Base-by-base conservation (phyloP, 2,888 invertebrate genomes). In the Spilarctia lutea region DNA sequence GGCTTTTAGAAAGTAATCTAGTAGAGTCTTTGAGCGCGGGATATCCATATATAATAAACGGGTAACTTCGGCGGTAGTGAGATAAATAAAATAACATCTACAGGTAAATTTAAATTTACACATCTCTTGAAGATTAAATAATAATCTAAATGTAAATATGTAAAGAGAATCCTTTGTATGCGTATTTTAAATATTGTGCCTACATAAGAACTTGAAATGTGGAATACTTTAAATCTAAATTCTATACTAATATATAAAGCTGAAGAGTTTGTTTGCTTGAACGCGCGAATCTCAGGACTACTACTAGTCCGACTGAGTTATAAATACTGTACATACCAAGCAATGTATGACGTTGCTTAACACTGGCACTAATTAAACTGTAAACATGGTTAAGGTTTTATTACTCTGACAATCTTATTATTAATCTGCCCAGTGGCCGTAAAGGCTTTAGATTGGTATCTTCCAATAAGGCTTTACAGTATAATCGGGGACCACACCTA, bases 361-460 rank as follows among this genome's bases (percentile, higher is more conserved):
- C 30, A 7, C 63, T 63, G 16, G 30, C 30, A 63, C 27, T 63
- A 63, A 63, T 63, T 30, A 63, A 30, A 30, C 63, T 63, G 63
- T 63, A 63, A 63, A 70, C 69, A 35, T n/a, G 16, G 16, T 27
- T 30, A 63, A 71, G 63, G 35, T 71, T 71, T 71, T 71, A 71
- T 71, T 63, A 71, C 71, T 71, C 60, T 24, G 42, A 24, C 63
- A 71, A 71, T 65, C 65, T 74, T 65, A 69, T 74, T 65, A 65
- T 74, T 33, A 30, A 73, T 69, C 69, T 45, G 39, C 42, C 65
- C 69, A 65, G 69, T 74, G 69, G 73, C 73, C 52, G 52, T 65
- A 27, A 42, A 48, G n/a, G 48, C 33, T 65, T 39, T 42, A 68
- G 73, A 73, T 73, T n/a, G 33, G 42, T 68, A 73, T 73, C 73